These are phyloP conservation scores for Torymus tubicola DNA, from an alignment of 2,888 invertebrate species.

Conservation along the genomic window DNA sequence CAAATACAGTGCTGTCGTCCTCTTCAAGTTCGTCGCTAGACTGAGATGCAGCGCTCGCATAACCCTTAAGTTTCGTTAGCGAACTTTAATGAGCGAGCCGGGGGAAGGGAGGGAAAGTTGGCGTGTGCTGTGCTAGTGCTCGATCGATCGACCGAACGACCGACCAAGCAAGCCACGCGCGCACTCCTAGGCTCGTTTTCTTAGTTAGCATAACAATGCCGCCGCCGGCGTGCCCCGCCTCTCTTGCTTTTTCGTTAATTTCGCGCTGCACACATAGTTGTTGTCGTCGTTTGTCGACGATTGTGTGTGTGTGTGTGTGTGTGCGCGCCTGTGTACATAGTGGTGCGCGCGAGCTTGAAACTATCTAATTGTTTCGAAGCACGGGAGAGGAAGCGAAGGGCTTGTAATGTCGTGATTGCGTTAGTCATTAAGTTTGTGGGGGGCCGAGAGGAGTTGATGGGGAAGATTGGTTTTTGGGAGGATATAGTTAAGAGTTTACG, in stretches of 20 bases:
- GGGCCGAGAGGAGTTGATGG: not conserved
- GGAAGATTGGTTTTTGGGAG: not conserved
- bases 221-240: not conserved
- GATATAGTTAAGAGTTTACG: not conserved
- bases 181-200: conserved; percentile 6
- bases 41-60: not conserved
- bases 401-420: too few relatives aligned
- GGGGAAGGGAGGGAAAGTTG: not conserved
- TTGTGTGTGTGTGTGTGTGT: too few relatives aligned
- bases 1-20: not conserved
- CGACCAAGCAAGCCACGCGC: not conserved
- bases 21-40: conserved; percentile 1
- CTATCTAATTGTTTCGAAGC: conserved; percentile 25
- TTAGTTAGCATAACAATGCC: conserved; percentile 39
- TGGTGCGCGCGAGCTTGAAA: not conserved
- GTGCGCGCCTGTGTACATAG: too few relatives aligned
- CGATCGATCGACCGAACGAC: conserved; percentile 17
- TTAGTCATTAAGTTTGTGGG: too few relatives aligned
- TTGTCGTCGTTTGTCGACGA: too few relatives aligned
- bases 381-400: too few relatives aligned
- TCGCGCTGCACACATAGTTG: too few relatives aligned
- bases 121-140: not conserved
- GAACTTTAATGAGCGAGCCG: conserved; percentile 38
- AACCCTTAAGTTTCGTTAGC: conserved; percentile 45
- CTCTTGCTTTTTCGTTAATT: too few relatives aligned